Evolutionary conservation across 2,888 invertebrate species (phyloP), one percentile per base, ranked within the genome.

Genomic region (Dynastes grantii): DNA sequence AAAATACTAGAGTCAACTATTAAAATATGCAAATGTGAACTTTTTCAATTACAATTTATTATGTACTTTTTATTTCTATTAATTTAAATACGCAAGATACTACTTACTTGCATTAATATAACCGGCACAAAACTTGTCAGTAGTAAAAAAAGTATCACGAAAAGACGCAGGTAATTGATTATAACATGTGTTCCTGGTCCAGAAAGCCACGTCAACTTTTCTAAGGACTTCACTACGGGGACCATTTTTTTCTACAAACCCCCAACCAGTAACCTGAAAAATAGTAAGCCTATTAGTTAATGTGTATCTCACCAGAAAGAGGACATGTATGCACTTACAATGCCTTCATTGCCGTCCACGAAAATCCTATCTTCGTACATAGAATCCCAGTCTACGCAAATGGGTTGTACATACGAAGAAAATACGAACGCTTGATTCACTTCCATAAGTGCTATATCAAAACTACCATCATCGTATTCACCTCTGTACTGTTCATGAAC

Each of bases 41-140:
- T 37, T 37, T 5, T 37, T 37, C 32, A 37, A 22, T 22, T 22
- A 22, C 5, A 37, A 37, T 37, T 37, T 37, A 37, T 37, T 4
- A 5, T 2, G 32, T 5, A 5, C 5, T 37, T 37, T 37, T 37
- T 11, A 8, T 45, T 45, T 45, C 8, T 45, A 45, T 45, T 45
- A 11, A 11, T 40, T 40, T 40, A 40, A 0, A 40, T 45, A 8
- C 11, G 9, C 11, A 45, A 11, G 2, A 45, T 37, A 45, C 45
- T 68, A 68, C n/a, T 68, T 45, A 68, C 68, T 51, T 49, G 49
- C 49, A 49, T 68, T 68, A 22, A 68, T 68, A 13, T 68, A 68
- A 2, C 68, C 68, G 27, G 68, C 68, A 51, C 68, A 68, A 9
- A 68, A 49, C 45, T 68, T 68, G 3, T 68, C 68, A 49, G 1